phyloP scores from a whole-genome alignment of 1,140 invertebrate species.

The Acromyrmex charruanus region DNA sequence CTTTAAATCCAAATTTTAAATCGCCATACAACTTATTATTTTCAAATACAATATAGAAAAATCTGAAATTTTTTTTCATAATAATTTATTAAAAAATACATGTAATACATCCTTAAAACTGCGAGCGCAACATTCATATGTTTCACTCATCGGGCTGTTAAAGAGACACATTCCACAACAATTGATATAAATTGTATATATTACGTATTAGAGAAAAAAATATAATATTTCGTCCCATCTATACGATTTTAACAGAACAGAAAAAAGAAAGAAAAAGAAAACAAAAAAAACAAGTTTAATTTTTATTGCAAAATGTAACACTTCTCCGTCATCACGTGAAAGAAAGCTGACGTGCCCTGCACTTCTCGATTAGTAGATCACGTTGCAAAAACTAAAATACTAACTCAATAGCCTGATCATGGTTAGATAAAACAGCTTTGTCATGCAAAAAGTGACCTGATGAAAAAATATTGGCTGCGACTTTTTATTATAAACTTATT shows the following conservation, averaged over 20 bases:
- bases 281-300: not conserved
- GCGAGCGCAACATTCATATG: not conserved
- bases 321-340: slow-evolving; percentile 3
- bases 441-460: slow-evolving; percentile 36
- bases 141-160: not conserved
- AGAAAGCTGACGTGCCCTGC: slow-evolving; percentile 31
- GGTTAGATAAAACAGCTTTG: too few relatives aligned
- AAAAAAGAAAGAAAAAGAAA: not conserved
- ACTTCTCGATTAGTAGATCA: slow-evolving; percentile 34
- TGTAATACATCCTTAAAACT: not conserved
- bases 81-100: too few relatives aligned
- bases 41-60: too few relatives aligned
- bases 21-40: too few relatives aligned
- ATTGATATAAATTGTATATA: not conserved
- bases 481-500: not conserved
- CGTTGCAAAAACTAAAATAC: slow-evolving; percentile 23
- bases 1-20: too few relatives aligned
- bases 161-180: slow-evolving; percentile 19
- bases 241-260: not conserved
- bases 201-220: not conserved
- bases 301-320: not conserved
- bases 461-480: not conserved
- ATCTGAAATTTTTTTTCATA: too few relatives aligned
- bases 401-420: not conserved
- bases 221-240: not conserved